phyloP scores from a whole-genome alignment of 2,113 vertebrate species.

The Clinocottus analis region DNA sequence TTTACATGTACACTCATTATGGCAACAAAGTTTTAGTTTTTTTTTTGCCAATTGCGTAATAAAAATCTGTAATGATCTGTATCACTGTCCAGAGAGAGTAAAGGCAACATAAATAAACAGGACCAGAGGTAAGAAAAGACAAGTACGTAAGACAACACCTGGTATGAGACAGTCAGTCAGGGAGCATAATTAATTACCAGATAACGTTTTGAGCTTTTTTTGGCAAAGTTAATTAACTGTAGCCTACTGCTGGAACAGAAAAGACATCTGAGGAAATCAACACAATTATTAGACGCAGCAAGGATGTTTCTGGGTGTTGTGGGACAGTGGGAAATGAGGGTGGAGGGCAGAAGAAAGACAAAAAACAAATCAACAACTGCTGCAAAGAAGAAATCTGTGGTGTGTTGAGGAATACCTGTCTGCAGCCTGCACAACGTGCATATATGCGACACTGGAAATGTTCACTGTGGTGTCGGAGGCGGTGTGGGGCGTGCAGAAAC shows the following conservation, averaged over 20 bases:
- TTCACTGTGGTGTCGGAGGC: neutral
- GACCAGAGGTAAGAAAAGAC: neutral
- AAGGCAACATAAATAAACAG: neutral
- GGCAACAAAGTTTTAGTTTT: too few species aligned
- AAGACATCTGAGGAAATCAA: neutral
- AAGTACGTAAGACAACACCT: neutral
- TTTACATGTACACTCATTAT: too few species aligned
- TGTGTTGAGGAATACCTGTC: too few species aligned
- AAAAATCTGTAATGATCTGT: too few species aligned
- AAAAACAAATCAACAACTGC: too few species aligned
- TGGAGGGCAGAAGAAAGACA: too few species aligned
- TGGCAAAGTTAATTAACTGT: neutral
- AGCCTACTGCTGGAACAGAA: too few species aligned
- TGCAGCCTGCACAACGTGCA: neutral
- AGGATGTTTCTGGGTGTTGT: neutral
- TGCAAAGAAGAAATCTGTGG: too few species aligned
- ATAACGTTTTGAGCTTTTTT: neutral
- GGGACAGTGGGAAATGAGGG: too few species aligned
- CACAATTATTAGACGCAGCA: neutral
- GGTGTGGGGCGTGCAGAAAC: neutral
- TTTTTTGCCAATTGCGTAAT: too few species aligned
- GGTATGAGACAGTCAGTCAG: neutral
- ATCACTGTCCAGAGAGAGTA: too few species aligned
- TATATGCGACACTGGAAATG: neutral
- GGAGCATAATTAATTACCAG: neutral